phyloP scores from a whole-genome alignment of 2,113 vertebrate genomes.

The Podiceps cristatus region DNA sequence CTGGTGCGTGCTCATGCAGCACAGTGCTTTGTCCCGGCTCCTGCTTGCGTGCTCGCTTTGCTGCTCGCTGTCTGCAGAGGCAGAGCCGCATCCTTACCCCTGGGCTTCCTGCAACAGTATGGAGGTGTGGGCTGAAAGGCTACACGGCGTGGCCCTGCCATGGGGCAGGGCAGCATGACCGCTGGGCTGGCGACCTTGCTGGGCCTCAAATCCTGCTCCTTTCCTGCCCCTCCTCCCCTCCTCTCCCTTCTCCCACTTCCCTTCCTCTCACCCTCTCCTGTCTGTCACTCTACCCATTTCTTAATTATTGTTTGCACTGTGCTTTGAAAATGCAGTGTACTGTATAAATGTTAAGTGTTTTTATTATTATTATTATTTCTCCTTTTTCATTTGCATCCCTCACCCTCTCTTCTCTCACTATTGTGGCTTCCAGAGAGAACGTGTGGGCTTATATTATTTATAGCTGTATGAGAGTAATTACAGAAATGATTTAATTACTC shows the following conservation, averaged over 20 bases:
- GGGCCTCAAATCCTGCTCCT: not conserved
- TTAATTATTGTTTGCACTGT: conserved; percentile 48
- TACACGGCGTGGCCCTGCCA: rapidly evolving
- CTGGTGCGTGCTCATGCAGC: not conserved
- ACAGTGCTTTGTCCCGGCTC: not conserved
- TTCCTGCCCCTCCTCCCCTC: not conserved
- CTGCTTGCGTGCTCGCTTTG: rapidly evolving
- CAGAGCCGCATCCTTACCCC: not conserved
- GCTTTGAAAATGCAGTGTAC: conserved; percentile 33
- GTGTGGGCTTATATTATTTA: conserved; percentile 73
- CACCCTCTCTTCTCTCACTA: not conserved
- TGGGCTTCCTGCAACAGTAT: not conserved
- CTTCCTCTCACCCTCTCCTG: not conserved
- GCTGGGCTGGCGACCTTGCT: not conserved
- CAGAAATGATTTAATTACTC: conserved; percentile 75
- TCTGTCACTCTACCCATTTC: conserved; percentile 18
- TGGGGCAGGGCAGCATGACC: not conserved
- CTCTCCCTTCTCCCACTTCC: not conserved
- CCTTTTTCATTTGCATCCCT: conserved; percentile 15
- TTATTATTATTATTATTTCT: conserved; percentile 20
- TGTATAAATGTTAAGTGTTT: conserved; percentile 26
- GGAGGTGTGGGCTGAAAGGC: not conserved
- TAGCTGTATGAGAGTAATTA: conserved; percentile 75
- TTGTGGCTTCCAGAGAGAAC: conserved; percentile 55
- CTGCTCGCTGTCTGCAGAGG: not conserved